phyloP scores from a whole-genome alignment of 2,797 vertebrate genomes.

The Corythornis leucogaster region DNA sequence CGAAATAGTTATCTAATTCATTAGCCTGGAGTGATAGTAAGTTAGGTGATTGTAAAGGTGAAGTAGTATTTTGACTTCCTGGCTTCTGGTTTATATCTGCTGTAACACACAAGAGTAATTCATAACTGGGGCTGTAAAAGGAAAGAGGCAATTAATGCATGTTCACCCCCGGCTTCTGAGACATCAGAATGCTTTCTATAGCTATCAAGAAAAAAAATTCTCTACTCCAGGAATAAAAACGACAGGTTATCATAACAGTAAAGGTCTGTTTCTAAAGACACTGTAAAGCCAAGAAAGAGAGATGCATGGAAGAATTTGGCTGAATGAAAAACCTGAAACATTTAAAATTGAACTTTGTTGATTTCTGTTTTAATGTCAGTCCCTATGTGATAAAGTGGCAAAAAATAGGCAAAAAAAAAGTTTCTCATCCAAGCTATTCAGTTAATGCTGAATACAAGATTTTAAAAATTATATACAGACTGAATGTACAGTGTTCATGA shows the following conservation, averaged over 20 bases:
- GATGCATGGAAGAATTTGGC: background rate
- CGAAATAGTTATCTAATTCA: background rate
- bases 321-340: background rate
- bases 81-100: background rate
- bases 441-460: background rate
- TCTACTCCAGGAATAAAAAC: background rate
- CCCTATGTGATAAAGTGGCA: background rate
- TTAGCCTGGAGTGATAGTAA: background rate
- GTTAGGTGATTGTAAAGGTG: background rate
- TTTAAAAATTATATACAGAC: background rate
- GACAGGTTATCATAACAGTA: background rate
- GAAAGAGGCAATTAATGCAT: background rate
- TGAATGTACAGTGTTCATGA: background rate
- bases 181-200: background rate
- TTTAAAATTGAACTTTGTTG: background rate
- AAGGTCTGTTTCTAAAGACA: background rate
- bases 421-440: background rate
- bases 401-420: background rate
- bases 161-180: background rate
- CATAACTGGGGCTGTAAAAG: background rate
- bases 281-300: background rate
- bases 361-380: background rate
- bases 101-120: background rate
- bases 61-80: background rate
- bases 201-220: background rate